phyloP scores from a whole-genome alignment of 2,797 vertebrate genomes.

The Urophycis tenuis region DNA sequence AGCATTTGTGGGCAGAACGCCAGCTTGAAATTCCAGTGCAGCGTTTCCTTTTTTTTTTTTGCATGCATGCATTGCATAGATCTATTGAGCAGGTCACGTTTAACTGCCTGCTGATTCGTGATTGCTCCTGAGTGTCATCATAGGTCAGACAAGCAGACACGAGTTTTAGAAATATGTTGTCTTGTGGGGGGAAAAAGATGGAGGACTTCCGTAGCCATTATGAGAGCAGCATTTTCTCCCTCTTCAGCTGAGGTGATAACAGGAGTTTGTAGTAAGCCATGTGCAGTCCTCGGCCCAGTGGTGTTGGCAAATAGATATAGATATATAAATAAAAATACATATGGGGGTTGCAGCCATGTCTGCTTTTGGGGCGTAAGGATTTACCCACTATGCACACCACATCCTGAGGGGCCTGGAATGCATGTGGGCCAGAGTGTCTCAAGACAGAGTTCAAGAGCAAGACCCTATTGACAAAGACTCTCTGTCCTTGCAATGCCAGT shows the following conservation, averaged over 20 bases:
- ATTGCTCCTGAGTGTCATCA: constrained; percentile 25
- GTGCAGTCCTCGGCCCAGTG: constrained; percentile 54
- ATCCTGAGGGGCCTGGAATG: constrained; percentile 72
- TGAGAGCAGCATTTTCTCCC: constrained; percentile 32
- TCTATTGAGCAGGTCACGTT: not conserved
- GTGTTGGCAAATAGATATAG: constrained; percentile 10
- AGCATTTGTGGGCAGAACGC: not conserved
- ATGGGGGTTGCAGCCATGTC: not conserved
- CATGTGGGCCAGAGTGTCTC: constrained; percentile 53
- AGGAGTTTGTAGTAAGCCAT: constrained; percentile 59
- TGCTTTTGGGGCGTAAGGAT: constrained; percentile 44
- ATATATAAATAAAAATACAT: not conserved
- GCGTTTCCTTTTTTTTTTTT: not conserved
- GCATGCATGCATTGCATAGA: not conserved
- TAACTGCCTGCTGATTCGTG: not conserved
- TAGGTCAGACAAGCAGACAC: constrained; percentile 8
- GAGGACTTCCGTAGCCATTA: constrained; percentile 26
- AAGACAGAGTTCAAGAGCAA: constrained; percentile 47
- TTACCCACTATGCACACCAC: constrained; percentile 58
- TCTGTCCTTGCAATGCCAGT: constrained; percentile 47
- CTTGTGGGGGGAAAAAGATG: not conserved
- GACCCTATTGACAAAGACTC: constrained; percentile 59
- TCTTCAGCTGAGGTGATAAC: constrained; percentile 22
- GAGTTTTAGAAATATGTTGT: not conserved
- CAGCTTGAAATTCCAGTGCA: not conserved